Evolutionary conservation across 92 coral and sea anemone genomes (phyloP), one percentile per base, ranked within the genome.

Genomic region (Parazoanthus swiftii): DNA sequence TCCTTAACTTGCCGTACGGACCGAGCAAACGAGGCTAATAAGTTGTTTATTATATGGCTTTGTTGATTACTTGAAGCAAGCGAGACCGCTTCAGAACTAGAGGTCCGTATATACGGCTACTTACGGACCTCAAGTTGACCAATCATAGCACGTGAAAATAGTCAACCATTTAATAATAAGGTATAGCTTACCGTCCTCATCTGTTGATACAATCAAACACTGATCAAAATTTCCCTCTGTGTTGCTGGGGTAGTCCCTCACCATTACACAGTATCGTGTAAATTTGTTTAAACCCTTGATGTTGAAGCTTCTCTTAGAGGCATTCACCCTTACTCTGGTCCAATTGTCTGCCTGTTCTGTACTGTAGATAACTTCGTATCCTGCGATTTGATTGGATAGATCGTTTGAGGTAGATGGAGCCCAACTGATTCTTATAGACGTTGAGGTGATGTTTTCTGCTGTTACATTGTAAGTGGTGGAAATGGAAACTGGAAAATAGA

Each of bases 151-250:
- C 33, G 33, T 29, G 33, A 29, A 29, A 29, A 2, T 3, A 9
- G 8, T 5, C 50, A 44, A 44, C 33, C 33, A 29, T 29, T 29
- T 29, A 29, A 48, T 8, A 48, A 39, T 8, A 48, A 48, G 11
- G 51, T 48, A 11, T 74, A 37, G 48, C 79, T 74, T 74, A 74
- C 79, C 79, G 11, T 74, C 79, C 29, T 74, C 79, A 37, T 8
- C 43, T 42, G 79, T 74, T 74, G 79, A 74, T 74, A 74, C 46
- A 37, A 37, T 33, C 8, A 37, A 23, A 37, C 79, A 74, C 8
- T 5, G n/a, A 33, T 50, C 38, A 7, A 18, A 74, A 21, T 37
- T 35, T 36, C 26, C 43, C 38, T 5, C 21, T 42, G 8, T 7
- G 16, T 37, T 74, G 26, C 33, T 42, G 23, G 79, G 37, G 8